Evolutionary conservation across 2,113 vertebrate genomes (phyloP).

Genomic region (Anguilla rostrata): DNA sequence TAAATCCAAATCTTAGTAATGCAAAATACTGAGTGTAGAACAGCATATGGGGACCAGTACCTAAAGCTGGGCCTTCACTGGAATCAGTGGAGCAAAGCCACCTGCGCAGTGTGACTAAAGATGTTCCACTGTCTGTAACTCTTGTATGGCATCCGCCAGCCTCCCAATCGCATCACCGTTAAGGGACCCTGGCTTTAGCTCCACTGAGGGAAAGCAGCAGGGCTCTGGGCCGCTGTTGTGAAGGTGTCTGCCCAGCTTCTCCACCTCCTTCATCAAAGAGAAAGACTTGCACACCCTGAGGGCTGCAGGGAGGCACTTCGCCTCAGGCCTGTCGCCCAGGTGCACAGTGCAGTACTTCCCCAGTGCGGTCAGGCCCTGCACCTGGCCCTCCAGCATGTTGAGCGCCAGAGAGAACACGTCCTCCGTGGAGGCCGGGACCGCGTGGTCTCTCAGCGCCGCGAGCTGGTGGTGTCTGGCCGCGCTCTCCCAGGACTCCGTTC

Average conservation of each 20-base stretch:
- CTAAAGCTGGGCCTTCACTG: background rate
- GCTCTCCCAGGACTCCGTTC: background rate
- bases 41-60: background rate
- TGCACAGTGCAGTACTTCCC: slow-evolving; percentile 72
- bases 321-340: slow-evolving; percentile 48
- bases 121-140: slow-evolving; percentile 5
- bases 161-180: background rate
- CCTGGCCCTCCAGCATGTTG: slow-evolving; percentile 70
- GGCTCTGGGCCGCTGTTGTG: slow-evolving; percentile 16
- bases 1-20: no score
- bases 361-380: slow-evolving; percentile 51
- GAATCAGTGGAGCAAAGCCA: background rate
- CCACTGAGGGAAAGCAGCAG: background rate
- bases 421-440: slow-evolving; percentile 59
- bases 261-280: slow-evolving; percentile 69
- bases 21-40: no score
- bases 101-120: background rate
- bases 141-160: slow-evolving; percentile 18
- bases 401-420: slow-evolving; percentile 73
- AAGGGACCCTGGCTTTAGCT: background rate
- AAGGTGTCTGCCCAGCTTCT: slow-evolving; percentile 56
- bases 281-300: slow-evolving; percentile 66
- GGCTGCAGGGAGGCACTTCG: slow-evolving; percentile 42
- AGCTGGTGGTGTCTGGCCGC: slow-evolving; percentile 7
- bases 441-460: slow-evolving; percentile 9